These are phyloP conservation scores for Microtus montanus DNA, from an alignment of 2,113 vertebrate genomes.

Conservation along the genomic window DNA sequence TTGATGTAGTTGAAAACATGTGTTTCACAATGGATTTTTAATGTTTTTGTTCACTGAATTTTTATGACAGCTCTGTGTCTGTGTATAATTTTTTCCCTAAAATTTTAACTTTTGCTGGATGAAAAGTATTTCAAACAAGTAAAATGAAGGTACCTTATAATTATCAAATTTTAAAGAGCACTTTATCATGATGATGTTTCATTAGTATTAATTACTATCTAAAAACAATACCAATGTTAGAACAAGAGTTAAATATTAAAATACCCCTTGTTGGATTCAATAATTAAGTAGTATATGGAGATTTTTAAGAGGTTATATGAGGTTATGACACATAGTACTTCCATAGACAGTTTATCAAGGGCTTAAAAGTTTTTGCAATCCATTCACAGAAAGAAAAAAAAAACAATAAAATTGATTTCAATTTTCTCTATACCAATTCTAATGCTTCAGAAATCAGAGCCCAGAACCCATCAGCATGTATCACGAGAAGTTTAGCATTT, in stretches of 20 bases:
- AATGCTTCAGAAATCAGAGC: constrained; percentile 4
- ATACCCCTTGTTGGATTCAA: neutral
- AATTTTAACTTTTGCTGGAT: neutral
- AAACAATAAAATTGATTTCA: neutral
- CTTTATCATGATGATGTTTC: neutral
- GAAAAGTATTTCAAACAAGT: neutral
- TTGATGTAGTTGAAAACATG: neutral
- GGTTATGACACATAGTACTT: neutral
- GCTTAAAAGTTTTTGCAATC: neutral
- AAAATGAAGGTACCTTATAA: constrained; percentile 23
- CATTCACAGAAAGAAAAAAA: neutral
- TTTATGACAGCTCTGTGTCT: constrained; percentile 16
- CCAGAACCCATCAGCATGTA: constrained; percentile 8
- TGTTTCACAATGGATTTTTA: neutral
- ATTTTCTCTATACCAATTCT: neutral
- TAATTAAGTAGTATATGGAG: neutral
- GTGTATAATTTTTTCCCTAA: neutral
- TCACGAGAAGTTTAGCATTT: neutral
- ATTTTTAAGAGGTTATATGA: neutral
- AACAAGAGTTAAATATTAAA: neutral
- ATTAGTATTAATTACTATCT: neutral
- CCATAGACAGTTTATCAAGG: constrained; percentile 3
- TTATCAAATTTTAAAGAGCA: constrained; percentile 38
- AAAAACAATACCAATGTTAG: neutral
- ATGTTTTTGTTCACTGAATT: constrained; percentile 20